Percentiles rank a stretch among this genome's conserved stretches.
Conservation (phyloP, 2,888 invertebrate genomes). For the Cephalotes varians region DNA sequence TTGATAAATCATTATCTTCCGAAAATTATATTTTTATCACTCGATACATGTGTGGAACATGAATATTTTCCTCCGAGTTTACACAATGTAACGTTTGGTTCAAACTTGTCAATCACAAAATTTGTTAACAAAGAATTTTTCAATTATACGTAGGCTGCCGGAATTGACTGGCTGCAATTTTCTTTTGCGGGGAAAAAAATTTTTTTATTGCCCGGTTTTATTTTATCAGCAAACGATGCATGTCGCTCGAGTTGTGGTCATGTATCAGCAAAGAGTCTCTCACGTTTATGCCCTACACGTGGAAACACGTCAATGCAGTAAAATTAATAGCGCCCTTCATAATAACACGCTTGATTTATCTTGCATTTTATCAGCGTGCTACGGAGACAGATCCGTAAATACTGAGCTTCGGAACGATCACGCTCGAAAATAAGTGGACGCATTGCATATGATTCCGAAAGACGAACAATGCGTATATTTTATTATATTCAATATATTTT, state of each 20-base stretch:
- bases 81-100: neutral
- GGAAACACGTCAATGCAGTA: constrained; percentile 45
- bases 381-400: constrained; percentile 21
- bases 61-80: neutral
- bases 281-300: constrained; percentile 44
- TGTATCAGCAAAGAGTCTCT: constrained; percentile 30
- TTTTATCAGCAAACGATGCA: constrained; percentile 11
- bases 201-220: constrained; percentile 10
- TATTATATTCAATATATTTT: constrained; percentile 12
- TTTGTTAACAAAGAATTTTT: neutral
- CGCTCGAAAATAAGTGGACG: constrained; percentile 3
- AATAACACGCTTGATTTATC: constrained; percentile 58
- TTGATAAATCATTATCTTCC: constrained; percentile 17
- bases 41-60: neutral
- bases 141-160: no score
- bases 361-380: constrained; percentile 38
- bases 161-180: constrained; percentile 11
- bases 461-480: neutral
- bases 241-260: constrained; percentile 1
- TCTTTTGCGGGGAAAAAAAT: neutral
- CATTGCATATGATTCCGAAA: neutral
- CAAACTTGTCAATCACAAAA: neutral
- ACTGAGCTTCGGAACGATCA: neutral
- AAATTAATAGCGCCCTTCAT: constrained; percentile 51
- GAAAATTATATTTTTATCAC: neutral